Percentiles rank a stretch among this genome's conserved stretches.
Conservation (phyloP, 2,797 vertebrate genomes). For the Cercopithecus petaurista region DNA sequence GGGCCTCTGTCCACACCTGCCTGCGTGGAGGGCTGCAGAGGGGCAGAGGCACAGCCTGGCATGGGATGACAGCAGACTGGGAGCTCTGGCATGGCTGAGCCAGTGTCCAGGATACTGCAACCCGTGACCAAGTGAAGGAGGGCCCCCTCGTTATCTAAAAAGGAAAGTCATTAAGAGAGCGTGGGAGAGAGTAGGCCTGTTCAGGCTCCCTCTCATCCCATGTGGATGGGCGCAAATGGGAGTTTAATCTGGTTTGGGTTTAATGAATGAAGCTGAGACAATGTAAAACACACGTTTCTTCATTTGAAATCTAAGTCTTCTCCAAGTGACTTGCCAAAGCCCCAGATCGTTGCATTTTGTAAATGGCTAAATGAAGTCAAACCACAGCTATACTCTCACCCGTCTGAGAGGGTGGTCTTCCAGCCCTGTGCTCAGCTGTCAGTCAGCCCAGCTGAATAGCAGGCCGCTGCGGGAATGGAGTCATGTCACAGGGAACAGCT, state of each 20-base stretch:
- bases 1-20: not conserved
- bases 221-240: not conserved
- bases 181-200: not conserved
- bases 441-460: not conserved
- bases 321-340: not conserved
- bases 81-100: not conserved
- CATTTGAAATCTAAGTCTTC: conserved; percentile 25
- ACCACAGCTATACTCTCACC: not conserved
- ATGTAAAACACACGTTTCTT: not conserved
- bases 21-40: not conserved
- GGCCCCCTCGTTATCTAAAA: too few species aligned
- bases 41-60: accelerated
- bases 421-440: not conserved
- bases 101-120: accelerated
- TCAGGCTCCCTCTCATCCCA: not conserved
- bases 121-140: not conserved
- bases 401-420: not conserved
- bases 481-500: not conserved
- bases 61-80: accelerated
- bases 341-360: not conserved
- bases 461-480: not conserved
- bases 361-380: not conserved
- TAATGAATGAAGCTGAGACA: not conserved
- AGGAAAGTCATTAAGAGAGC: not conserved
- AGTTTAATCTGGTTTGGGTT: conserved; percentile 39